phyloP scores from a whole-genome alignment of 2,797 vertebrate species.

The Accipiter superciliosus region DNA sequence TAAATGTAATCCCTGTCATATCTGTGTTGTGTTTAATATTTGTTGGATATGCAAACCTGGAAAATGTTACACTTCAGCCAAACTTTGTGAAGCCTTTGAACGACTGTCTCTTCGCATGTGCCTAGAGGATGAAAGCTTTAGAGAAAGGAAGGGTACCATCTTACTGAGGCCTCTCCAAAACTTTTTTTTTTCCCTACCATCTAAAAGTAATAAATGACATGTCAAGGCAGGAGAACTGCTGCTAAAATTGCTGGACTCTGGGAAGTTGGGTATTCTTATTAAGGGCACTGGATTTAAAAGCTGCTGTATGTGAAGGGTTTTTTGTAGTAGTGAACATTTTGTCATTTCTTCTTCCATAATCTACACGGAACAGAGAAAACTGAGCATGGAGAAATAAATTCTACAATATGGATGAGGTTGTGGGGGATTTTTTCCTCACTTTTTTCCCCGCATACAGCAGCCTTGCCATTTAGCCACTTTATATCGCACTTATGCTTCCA shows the following conservation, averaged over 20 bases:
- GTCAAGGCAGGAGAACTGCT: background rate
- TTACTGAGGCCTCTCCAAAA: background rate
- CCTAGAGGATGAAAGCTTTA: background rate
- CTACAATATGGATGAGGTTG: accelerated
- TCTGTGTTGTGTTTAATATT: background rate
- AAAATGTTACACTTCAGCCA: background rate
- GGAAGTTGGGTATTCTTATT: background rate
- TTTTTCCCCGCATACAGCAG: accelerated
- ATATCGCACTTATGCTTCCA: accelerated
- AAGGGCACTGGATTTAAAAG: background rate
- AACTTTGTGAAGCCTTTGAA: background rate
- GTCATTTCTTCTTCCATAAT: background rate
- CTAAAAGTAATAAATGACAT: background rate
- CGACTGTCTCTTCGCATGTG: accelerated
- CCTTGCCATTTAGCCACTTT: accelerated
- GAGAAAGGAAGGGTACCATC: background rate
- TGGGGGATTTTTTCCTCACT: accelerated
- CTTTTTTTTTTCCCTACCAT: background rate
- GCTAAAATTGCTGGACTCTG: background rate
- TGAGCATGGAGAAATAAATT: accelerated
- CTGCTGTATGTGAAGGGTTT: background rate
- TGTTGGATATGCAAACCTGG: background rate
- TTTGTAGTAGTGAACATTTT: background rate
- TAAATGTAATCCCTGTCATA: background rate
- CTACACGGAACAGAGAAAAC: background rate